phyloP scores from a whole-genome alignment of 2,888 invertebrate species.

The Octonoba sinensis region DNA sequence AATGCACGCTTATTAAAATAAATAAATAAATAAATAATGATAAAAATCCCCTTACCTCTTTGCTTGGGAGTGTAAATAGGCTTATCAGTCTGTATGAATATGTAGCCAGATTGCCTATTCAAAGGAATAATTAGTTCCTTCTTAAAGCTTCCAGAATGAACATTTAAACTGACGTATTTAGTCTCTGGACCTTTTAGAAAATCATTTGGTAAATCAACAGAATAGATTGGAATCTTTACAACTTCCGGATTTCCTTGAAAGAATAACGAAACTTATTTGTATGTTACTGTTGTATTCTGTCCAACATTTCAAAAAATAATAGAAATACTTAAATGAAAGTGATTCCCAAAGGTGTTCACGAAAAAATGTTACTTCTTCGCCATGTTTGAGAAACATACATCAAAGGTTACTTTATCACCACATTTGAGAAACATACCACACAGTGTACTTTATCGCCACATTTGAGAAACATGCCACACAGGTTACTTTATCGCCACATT shows the following conservation, averaged over 20 bases:
- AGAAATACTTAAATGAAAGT: too few relatives aligned
- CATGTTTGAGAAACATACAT: too few relatives aligned
- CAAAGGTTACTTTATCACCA: too few relatives aligned
- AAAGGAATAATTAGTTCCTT: constrained; percentile 48
- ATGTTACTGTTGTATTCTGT: too few relatives aligned
- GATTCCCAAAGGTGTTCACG: too few relatives aligned
- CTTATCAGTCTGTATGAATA: constrained; percentile 67
- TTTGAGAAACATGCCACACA: too few relatives aligned
- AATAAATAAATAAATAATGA: not conserved
- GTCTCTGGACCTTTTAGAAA: constrained; percentile 21
- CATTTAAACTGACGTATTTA: constrained; percentile 41
- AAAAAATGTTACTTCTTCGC: too few relatives aligned
- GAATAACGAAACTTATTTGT: not conserved
- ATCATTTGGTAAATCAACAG: constrained; percentile 24
- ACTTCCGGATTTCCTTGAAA: constrained; percentile 26
- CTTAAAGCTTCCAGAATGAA: constrained; percentile 9
- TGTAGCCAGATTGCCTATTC: constrained; percentile 39
- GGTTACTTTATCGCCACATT: too few relatives aligned
- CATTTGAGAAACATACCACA: too few relatives aligned
- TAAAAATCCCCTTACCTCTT: constrained; percentile 35
- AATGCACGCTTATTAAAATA: not conserved
- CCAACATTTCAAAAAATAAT: too few relatives aligned
- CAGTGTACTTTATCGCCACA: too few relatives aligned
- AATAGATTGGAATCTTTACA: constrained; percentile 32
- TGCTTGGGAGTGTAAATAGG: constrained; percentile 67